Percentiles rank a stretch among this genome's conserved stretches.
Conservation (phyloP, 2,888 invertebrate genomes). For the Drosophila limbata region DNA sequence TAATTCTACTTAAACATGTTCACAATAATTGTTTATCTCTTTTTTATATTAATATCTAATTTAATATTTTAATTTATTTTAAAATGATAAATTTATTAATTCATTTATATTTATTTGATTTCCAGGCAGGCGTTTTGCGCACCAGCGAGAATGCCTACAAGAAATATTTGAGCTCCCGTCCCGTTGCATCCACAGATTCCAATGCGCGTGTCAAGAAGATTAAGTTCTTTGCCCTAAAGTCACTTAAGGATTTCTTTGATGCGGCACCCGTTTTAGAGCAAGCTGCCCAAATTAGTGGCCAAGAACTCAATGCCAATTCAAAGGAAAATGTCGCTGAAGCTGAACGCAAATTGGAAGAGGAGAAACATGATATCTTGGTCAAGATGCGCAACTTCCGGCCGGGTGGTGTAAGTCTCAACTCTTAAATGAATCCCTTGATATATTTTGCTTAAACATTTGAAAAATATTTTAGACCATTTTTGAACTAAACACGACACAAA, state of each 20-base stretch:
- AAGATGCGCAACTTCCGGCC: slow-evolving; percentile 84
- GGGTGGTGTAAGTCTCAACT: slow-evolving; percentile 76
- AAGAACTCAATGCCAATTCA: slow-evolving; percentile 87
- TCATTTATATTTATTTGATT: slow-evolving; percentile 13
- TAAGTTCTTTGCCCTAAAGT: slow-evolving; percentile 88
- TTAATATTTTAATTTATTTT: background rate
- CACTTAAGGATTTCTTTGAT: slow-evolving; percentile 82
- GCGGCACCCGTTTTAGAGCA: slow-evolving; percentile 82
- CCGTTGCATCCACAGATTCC: slow-evolving; percentile 95
- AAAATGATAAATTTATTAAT: too few species aligned
- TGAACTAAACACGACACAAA: slow-evolving; percentile 93
- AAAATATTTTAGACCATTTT: slow-evolving; percentile 90
- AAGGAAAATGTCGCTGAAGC: slow-evolving; percentile 68
- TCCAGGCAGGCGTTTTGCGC: slow-evolving; percentile 88
- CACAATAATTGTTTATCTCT: too few species aligned
- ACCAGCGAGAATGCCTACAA: slow-evolving; percentile 95
- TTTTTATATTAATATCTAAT: too few species aligned
- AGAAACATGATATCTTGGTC: slow-evolving; percentile 83
- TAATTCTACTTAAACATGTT: too few species aligned
- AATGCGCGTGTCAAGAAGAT: slow-evolving; percentile 93
- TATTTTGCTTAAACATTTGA: background rate
- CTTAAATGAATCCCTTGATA: too few species aligned
- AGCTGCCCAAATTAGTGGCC: slow-evolving; percentile 81
- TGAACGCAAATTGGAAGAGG: slow-evolving; percentile 79
- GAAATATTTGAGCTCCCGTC: slow-evolving; percentile 95